Conservation (phyloP, 2,797 vertebrate species). For the Lindbergichthys nudifrons region DNA sequence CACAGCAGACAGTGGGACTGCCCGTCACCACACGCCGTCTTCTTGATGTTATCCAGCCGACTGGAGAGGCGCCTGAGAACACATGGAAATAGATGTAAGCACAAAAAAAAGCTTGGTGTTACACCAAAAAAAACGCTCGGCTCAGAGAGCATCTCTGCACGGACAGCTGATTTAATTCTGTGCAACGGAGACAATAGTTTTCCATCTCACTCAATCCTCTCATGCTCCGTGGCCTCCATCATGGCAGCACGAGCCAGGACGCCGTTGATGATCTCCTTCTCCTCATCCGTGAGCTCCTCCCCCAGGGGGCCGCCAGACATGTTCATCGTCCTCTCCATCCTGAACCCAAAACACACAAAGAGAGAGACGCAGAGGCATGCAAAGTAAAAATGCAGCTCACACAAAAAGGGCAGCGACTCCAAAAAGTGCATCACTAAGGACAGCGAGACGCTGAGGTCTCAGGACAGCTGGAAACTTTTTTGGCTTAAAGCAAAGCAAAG, state of each 20-base stretch:
- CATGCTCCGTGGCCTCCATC: constrained; percentile 93
- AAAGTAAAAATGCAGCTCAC: constrained; percentile 11
- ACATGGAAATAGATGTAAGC: constrained; percentile 19
- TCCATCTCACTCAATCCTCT: constrained; percentile 90
- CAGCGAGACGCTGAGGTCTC: constrained; percentile 13
- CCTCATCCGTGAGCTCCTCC: constrained; percentile 94
- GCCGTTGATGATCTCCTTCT: constrained; percentile 95
- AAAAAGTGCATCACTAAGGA: constrained; percentile 26
- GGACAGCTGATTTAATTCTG: constrained; percentile 3
- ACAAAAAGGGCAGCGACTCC: constrained; percentile 24
- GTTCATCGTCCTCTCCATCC: constrained; percentile 61
- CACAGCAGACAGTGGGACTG: constrained; percentile 91
- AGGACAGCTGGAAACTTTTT: constrained; percentile 33
- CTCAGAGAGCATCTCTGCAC: constrained; percentile 9
- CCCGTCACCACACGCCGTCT: constrained; percentile 91
- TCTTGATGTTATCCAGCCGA: constrained; percentile 90
- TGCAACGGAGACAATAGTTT: constrained; percentile 27
- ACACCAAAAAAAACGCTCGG: neutral
- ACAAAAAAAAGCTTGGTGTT: constrained; percentile 24
- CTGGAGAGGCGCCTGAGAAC: constrained; percentile 89
- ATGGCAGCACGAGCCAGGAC: constrained; percentile 92
- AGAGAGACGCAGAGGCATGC: constrained; percentile 14
- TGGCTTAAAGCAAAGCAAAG: constrained; percentile 2
- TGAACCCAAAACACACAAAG: constrained; percentile 12
- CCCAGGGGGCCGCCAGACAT: constrained; percentile 54